Evolutionary conservation across 2,888 invertebrate species (phyloP), one percentile per base, ranked within the genome.

Genomic region (Lithosia quadra): DNA sequence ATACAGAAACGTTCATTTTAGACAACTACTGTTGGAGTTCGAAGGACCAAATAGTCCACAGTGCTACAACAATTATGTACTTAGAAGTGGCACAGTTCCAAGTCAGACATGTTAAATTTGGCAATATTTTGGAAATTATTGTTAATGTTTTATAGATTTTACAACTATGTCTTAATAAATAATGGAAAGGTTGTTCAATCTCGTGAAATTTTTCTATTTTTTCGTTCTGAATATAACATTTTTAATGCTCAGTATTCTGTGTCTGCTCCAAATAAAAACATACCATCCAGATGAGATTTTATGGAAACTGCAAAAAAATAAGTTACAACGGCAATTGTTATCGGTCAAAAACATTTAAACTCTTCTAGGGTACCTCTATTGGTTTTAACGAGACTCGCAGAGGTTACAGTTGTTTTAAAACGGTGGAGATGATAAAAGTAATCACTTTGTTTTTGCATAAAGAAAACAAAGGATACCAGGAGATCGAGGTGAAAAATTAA

Each of bases 1-100:
- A 49, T 53, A 58, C n/a, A 43, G 34, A 59, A 39, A 18, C 15
- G 21, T 53, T 43, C 18, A 5, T 55, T 33, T 22, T 33, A 43
- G 55, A 64, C 53, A 61, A 56, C 43, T 56, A 67, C 53, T 67
- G 33, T 39, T 39, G 22, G 60, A 60, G 64, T 68, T 65, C n/a
- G 43, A 56, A 22, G 28, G n/a, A 60, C 53, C 58, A 28, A 64
- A 63, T n/a, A 36, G 36, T n/a, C 24, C 59, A 33, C 53, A 55
- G 21, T n/a, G 28, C 22, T 34, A 22, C 34, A 33, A 59, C n/a
- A 22, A 21, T 59, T 53, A 39, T 9, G 36, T n/a, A n/a, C n/a
- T n/a, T n/a, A 5, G 22, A 15, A 58, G 57, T 13, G 18, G 53
- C 18, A 43, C 2, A 61, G 28, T 57, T 67, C n/a, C 9, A n/a